phyloP scores from a whole-genome alignment of 2,797 vertebrate species.

The Silurus lanzhouensis region DNA sequence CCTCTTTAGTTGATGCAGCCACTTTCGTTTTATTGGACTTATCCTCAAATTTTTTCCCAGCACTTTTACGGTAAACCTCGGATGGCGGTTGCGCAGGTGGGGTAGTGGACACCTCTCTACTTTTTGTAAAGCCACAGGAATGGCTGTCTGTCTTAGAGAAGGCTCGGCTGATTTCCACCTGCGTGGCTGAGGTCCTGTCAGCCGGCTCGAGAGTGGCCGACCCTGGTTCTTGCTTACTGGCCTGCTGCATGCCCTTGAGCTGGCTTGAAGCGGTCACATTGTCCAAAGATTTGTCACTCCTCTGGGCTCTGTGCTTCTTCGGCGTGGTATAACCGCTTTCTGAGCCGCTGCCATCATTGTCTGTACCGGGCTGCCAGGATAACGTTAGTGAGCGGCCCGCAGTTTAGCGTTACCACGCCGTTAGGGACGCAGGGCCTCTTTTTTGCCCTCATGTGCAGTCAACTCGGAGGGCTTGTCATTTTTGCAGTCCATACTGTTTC shows the following conservation, averaged over 20 bases:
- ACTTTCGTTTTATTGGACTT: slow-evolving; percentile 88
- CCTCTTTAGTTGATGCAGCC: slow-evolving; percentile 87
- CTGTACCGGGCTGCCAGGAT: slow-evolving; percentile 77
- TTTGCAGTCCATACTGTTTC: slow-evolving; percentile 85
- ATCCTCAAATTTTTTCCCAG: slow-evolving; percentile 91
- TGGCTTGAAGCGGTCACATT: slow-evolving; percentile 79
- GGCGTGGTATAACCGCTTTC: slow-evolving; percentile 94
- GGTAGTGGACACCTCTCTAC: slow-evolving; percentile 70
- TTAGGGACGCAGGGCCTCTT: slow-evolving; percentile 83
- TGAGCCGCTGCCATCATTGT: slow-evolving; percentile 93
- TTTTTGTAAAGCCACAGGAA: slow-evolving; percentile 59
- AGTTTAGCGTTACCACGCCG: slow-evolving; percentile 81
- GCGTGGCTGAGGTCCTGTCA: slow-evolving; percentile 78
- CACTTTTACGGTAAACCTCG: slow-evolving; percentile 86
- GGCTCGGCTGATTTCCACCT: slow-evolving; percentile 79
- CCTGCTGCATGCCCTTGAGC: slow-evolving; percentile 85
- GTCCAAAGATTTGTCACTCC: slow-evolving; percentile 85
- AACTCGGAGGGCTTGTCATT: slow-evolving; percentile 77
- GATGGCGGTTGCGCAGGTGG: slow-evolving; percentile 59
- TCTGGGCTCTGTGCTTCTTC: slow-evolving; percentile 90
- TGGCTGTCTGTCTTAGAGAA: slow-evolving; percentile 68
- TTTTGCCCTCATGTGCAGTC: slow-evolving; percentile 69
- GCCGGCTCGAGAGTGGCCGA: slow-evolving; percentile 61
- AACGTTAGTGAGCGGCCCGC: slow-evolving; percentile 90
- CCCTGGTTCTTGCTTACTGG: slow-evolving; percentile 68